These are phyloP conservation scores for Ganaspis brasiliensis DNA, from an alignment of 2,888 invertebrate genomes.

Conservation along the genomic window DNA sequence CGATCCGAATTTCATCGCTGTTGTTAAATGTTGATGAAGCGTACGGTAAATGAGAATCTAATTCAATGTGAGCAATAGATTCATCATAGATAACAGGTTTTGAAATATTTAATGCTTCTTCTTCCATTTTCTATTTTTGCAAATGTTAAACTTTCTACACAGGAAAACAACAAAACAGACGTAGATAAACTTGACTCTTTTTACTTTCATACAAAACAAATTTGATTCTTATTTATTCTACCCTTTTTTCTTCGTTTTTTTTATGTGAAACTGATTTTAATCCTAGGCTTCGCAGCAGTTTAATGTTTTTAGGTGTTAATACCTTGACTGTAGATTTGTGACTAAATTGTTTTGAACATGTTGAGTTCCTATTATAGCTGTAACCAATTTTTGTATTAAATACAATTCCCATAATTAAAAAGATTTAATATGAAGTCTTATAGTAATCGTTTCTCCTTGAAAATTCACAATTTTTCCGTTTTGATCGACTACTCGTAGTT, in stretches of 20 bases:
- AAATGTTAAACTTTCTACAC: neutral
- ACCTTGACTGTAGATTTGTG: neutral
- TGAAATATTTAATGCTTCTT: neutral
- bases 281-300: constrained; percentile 54
- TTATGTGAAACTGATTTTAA: constrained; percentile 1
- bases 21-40: constrained; percentile 49
- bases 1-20: constrained; percentile 57
- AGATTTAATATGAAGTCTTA: constrained; percentile 58
- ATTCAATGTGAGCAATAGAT: constrained; percentile 32
- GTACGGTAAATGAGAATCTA: constrained; percentile 50
- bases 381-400: constrained; percentile 43
- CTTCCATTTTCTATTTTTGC: neutral
- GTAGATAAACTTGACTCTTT: neutral
- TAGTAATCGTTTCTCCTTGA: constrained; percentile 60
- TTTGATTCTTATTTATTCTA: neutral
- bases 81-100: neutral
- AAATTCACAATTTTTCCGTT: constrained; percentile 60
- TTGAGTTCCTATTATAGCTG: constrained; percentile 44
- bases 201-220: too few relatives aligned
- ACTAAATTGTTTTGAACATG: constrained; percentile 40
- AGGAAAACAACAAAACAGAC: neutral
- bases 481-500: constrained; percentile 62
- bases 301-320: constrained; percentile 53
- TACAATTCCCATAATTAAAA: constrained; percentile 46
- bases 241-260: neutral